Percentiles rank a stretch among this genome's conserved stretches.
Evolutionary conservation across 2,113 vertebrate genomes (phyloP).

Genomic region (Petrocephalus zakoni): DNA sequence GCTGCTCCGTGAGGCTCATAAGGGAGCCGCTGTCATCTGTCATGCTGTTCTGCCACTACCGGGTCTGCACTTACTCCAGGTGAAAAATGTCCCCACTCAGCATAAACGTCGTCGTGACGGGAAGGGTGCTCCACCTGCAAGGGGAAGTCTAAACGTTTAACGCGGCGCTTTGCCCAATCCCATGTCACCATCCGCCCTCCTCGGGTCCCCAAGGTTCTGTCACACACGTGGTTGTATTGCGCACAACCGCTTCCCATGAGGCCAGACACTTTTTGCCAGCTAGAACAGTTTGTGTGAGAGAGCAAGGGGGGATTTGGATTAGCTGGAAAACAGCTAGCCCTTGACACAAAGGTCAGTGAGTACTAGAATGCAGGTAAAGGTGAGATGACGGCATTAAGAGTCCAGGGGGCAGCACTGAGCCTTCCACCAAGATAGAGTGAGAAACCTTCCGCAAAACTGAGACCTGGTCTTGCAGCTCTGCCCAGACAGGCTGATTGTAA

Average conservation of each 20-base stretch:
- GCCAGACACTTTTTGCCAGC: too few relatives aligned
- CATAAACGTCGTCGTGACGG: not conserved
- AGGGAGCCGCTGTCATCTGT: not conserved
- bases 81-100: slow-evolving; percentile 1
- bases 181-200: not conserved
- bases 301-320: not conserved
- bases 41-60: not conserved
- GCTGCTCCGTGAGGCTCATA: not conserved
- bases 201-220: too few relatives aligned
- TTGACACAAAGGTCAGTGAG: not conserved
- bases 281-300: not conserved
- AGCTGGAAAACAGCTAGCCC: not conserved
- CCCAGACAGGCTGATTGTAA: not conserved
- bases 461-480: not conserved
- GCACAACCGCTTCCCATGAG: not conserved
- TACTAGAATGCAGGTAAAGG: not conserved
- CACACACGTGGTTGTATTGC: not conserved
- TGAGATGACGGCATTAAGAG: not conserved
- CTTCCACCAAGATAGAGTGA: not conserved
- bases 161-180: not conserved
- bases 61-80: not conserved
- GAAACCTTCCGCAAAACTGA: not conserved
- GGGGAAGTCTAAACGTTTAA: not conserved
- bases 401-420: not conserved
- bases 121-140: not conserved